Base-by-base conservation (phyloP, 92 coral and sea anemone species). In the Bergia puertoricense region DNA sequence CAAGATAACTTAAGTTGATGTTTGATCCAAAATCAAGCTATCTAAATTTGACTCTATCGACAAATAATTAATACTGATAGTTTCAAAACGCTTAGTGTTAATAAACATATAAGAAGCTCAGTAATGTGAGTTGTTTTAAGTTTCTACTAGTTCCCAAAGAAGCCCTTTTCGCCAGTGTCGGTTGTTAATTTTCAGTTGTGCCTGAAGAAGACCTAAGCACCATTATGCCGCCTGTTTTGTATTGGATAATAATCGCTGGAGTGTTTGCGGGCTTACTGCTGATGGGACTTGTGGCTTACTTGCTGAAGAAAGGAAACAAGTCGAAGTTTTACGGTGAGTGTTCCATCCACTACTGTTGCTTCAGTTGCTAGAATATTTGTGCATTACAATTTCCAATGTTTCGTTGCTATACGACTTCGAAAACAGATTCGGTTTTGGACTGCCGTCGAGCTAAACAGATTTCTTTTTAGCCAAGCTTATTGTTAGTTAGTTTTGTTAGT, bases 241-340 rank as follows among this genome's bases (percentile, higher is more conserved):
- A 69, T 36, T 82, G 86, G 86, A 82, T 82, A 42, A 82, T 82
- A 82, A 23, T 65, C 86, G 77, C 86, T 62, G 86, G 86, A 10
- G 86, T 71, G 40, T 68, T 68, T 6, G 76, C 86, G 2, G 86
- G 86, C 86, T 8, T 62, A 7, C 37, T 82, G 44, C 14, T 82
- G 43, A 44, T 82, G 51, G 86, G 77, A 11, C 86, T 82, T n/a
- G 86, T 69, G 51, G 77, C 77, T 3, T 82, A 82, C 41, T 43
- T 68, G 59, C 37, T 82, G 18, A 82, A 48, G 77, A 82, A 45
- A 68, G 76, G 86, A 11, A 38, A 59, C 48, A 71, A 20, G n/a
- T 68, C 77, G 20, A 45, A 36, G 40, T 48, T 15, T 71, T 68
- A 68, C 7, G 86, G 86, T 82, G 11, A 68, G 62, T 4, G 8